Base-by-base conservation (phyloP, 1,140 invertebrate species). In the Drosophila takahashii region DNA sequence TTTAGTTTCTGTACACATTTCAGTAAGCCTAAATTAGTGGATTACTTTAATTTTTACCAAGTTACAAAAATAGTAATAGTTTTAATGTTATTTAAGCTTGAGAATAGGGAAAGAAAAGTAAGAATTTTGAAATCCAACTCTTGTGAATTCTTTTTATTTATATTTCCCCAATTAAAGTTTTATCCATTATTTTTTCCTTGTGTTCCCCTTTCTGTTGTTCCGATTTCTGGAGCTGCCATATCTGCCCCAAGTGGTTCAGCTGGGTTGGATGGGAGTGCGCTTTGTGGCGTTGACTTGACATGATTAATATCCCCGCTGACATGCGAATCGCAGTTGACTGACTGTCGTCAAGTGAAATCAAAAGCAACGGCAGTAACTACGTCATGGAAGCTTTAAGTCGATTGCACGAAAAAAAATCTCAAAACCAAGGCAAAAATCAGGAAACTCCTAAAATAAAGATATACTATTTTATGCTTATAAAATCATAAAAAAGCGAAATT, bases 321-420 rank as follows among this genome's bases (percentile, higher is more conserved):
- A 84, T 83, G 80, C 48, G 81, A 65, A 83, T 83, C 78, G 79
- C 78, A 86, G 81, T 81, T 84, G 76, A 84, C 81, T 87, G 69
- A 85, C 81, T 85, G 83, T 81, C 79, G 79, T 84, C 85, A 89
- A 89, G 79, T 89, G 79, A 87, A 89, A 87, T 84, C 84, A 89
- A 89, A 89, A 90, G 85, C 76, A 75, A 73, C 56, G 34, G 54
- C 54, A 50, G 44, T 15, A 53, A 13, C 45, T 13, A 13, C 60
- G 18, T 37, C 22, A 22, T 37, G 34, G 15, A 37, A 52, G 56
- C 57, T 60, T 71, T 44, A 77, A 77, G 36, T 16, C 29, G 44
- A 48, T 57, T 48, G 10, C 41, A 27, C 11, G 22, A 52, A 51
- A 32, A n/a, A 32, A 32, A 8, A 2, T 8, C 9, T 32, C 8